Evolutionary conservation across 2,113 vertebrate genomes (phyloP).

Genomic region (Misgurnus mizolepis): DNA sequence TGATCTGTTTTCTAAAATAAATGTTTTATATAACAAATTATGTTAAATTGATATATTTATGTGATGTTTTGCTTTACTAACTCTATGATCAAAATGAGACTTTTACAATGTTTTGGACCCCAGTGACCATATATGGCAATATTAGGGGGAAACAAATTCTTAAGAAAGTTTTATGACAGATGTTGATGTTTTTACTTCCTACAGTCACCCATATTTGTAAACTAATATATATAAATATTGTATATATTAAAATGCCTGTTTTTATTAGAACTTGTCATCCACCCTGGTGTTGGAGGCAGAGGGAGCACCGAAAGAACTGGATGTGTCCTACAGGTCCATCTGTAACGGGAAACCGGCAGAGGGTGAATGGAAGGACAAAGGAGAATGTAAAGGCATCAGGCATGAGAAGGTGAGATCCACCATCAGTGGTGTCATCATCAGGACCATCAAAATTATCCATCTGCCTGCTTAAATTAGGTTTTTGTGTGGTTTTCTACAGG

Average conservation of each 20-base stretch:
- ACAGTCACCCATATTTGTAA: neutral
- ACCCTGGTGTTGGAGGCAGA: slow-evolving; percentile 74
- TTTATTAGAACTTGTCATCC: slow-evolving; percentile 71
- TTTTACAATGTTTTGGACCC: no score
- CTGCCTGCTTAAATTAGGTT: neutral
- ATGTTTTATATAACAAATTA: no score
- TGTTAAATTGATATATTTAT: no score
- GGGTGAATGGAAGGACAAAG: slow-evolving; percentile 43
- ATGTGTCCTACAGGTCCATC: slow-evolving; percentile 67
- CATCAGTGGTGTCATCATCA: neutral
- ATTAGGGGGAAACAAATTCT: no score
- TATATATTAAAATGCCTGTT: neutral
- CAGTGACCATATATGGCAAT: no score
- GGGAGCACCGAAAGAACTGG: slow-evolving; percentile 66
- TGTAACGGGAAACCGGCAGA: slow-evolving; percentile 55
- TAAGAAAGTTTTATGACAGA: no score
- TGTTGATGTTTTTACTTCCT: neutral
- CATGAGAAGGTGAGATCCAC: slow-evolving; percentile 67
- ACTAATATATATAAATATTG: neutral
- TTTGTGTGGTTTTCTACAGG: slow-evolving; percentile 55
- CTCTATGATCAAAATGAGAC: no score
- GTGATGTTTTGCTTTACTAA: no score
- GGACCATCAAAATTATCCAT: no score
- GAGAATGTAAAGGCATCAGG: slow-evolving; percentile 66
- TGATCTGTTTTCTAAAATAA: no score